These are phyloP conservation scores for Eira barbara DNA, from an alignment of 2,113 vertebrate genomes.

Conservation along the genomic window DNA sequence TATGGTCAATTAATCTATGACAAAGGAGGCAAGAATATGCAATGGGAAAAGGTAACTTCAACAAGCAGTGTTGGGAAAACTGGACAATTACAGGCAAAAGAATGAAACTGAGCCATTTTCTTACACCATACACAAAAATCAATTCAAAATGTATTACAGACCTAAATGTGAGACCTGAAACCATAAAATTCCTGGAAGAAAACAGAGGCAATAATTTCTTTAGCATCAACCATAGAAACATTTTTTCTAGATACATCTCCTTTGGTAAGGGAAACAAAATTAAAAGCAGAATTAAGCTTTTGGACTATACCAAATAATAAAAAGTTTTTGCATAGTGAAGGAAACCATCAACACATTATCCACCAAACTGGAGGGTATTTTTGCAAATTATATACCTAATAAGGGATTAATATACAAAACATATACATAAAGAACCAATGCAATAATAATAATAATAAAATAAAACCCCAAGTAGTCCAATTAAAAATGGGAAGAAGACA, in stretches of 20 bases:
- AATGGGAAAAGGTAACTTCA: background rate
- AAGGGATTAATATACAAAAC: background rate
- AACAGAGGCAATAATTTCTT: background rate
- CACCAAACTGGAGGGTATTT: background rate
- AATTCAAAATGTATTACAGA: background rate
- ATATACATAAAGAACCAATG: background rate
- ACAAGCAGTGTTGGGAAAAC: background rate
- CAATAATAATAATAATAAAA: background rate
- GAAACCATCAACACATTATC: background rate
- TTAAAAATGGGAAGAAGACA: background rate
- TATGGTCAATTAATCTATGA: background rate
- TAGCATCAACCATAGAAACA: background rate
- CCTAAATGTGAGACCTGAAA: background rate
- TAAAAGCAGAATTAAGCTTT: background rate
- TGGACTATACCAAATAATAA: background rate
- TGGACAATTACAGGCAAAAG: background rate
- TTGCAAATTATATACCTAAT: background rate
- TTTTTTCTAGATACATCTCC: background rate
- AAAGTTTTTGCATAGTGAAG: background rate
- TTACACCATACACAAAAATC: background rate
- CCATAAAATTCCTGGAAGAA: background rate
- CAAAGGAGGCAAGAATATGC: background rate
- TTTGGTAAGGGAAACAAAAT: background rate
- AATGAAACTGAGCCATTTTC: background rate
- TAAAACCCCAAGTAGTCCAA: background rate